These are phyloP conservation scores for Toxotes chatareus DNA, from an alignment of 2,113 vertebrate species.

Conservation along the genomic window DNA sequence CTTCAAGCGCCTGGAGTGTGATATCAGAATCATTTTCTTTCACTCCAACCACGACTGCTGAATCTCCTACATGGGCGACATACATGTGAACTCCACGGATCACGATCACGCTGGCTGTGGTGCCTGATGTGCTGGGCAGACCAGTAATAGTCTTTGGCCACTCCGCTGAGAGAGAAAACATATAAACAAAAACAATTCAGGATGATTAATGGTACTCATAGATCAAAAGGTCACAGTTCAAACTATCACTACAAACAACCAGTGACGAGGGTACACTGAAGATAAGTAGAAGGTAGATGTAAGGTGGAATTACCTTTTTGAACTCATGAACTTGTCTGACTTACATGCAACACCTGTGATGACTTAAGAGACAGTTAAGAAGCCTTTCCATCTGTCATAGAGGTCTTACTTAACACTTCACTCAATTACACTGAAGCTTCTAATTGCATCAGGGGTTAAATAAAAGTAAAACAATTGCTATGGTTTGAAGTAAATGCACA, in stretches of 20 bases:
- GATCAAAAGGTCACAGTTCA: neutral
- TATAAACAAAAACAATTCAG: neutral
- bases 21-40: conserved; percentile 91
- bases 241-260: neutral
- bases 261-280: too few species aligned
- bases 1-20: conserved; percentile 91
- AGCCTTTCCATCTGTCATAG: neutral
- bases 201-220: neutral
- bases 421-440: neutral
- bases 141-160: conserved; percentile 98
- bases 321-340: neutral
- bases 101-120: conserved; percentile 96
- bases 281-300: neutral
- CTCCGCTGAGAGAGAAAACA: conserved; percentile 84
- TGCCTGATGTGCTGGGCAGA: conserved; percentile 96
- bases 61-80: conserved; percentile 97
- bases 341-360: neutral
- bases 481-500: neutral
- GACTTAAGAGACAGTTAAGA: neutral
- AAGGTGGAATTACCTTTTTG: neutral
- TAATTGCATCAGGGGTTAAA: neutral
- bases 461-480: neutral
- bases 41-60: conserved; percentile 94
- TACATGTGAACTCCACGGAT: conserved; percentile 95
- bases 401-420: neutral